Evolutionary conservation across 1,140 invertebrate species (phyloP).

Genomic region (Zaprionus vittiger): DNA sequence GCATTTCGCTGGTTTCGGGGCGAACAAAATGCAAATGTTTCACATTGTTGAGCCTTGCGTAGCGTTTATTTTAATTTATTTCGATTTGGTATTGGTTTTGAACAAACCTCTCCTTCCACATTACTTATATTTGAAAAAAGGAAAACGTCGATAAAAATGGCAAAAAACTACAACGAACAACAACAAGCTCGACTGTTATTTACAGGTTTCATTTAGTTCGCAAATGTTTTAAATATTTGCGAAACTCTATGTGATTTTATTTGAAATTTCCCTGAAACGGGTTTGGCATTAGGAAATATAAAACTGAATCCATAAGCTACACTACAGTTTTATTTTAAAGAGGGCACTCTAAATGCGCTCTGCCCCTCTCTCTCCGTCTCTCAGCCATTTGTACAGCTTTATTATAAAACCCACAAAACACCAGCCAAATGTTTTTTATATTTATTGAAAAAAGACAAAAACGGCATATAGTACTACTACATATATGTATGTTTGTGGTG

Average conservation of each 20-base stretch:
- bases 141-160: neutral
- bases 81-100: slow-evolving; percentile 33
- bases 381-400: neutral
- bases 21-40: slow-evolving; percentile 66
- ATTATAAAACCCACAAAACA: neutral
- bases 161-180: neutral
- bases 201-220: neutral
- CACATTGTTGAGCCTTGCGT: slow-evolving; percentile 60
- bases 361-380: neutral
- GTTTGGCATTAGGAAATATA: neutral
- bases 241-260: neutral
- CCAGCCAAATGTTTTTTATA: neutral
- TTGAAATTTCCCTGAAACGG: neutral
- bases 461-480: no score
- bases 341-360: neutral
- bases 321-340: neutral
- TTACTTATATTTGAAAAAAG: neutral
- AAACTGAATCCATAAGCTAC: neutral
- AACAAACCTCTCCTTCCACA: neutral
- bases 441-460: no score
- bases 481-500: no score
- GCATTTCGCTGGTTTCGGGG: slow-evolving; percentile 45
- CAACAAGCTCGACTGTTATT: neutral
- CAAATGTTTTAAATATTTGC: slow-evolving; percentile 9
- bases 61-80: slow-evolving; percentile 68